Conservation (phyloP, 92 coral and sea anemone genomes). For the Virgularia gustaviana region DNA sequence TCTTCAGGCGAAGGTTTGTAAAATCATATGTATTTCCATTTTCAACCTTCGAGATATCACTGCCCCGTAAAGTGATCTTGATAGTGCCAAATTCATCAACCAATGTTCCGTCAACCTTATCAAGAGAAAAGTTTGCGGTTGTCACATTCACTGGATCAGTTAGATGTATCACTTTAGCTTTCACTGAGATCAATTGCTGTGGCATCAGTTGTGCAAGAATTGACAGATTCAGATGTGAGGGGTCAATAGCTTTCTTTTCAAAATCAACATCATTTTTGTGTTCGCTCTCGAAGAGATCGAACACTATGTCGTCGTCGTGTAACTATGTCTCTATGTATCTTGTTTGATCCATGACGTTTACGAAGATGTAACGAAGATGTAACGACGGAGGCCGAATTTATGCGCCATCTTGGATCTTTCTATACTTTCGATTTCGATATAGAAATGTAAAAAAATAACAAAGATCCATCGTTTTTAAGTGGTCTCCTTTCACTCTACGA, state of each 20-base stretch:
- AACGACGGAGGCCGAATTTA: too few species aligned
- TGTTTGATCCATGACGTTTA: too few species aligned
- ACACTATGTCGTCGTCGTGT: too few species aligned
- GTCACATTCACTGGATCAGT: background rate
- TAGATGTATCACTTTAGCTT: constrained; percentile 12
- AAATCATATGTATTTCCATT: constrained; percentile 14
- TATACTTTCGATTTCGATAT: too few species aligned
- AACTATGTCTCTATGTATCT: too few species aligned
- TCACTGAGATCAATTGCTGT: constrained; percentile 4
- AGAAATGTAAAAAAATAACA: too few species aligned
- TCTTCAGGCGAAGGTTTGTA: constrained; percentile 21
- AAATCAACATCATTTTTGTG: constrained; percentile 9
- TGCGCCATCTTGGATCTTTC: too few species aligned
- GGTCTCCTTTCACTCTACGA: too few species aligned
- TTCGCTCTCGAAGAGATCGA: too few species aligned
- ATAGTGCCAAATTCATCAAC: constrained; percentile 17
- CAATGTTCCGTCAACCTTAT: constrained; percentile 3
- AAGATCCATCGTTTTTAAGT: too few species aligned
- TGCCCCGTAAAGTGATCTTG: background rate
- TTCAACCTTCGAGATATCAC: constrained; percentile 13
- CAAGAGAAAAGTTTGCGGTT: background rate
- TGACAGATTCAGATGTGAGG: constrained; percentile 20
- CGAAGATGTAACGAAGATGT: too few species aligned
- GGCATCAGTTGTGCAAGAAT: background rate
- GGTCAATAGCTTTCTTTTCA: constrained; percentile 4